Base-by-base conservation (phyloP, 2,797 vertebrate genomes). In the Thamnophis elegans region DNA sequence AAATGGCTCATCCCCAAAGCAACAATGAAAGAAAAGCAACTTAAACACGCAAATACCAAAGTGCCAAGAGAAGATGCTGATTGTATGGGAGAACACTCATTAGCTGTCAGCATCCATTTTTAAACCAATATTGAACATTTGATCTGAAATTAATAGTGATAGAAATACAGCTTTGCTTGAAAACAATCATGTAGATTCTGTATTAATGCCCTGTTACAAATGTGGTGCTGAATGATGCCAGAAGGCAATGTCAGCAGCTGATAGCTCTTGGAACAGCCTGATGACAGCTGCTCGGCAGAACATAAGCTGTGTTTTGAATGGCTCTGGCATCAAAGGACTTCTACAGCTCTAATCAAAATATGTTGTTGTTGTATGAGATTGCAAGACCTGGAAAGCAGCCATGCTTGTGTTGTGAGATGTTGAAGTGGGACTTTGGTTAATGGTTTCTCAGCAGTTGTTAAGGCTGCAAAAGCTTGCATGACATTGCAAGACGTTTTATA, bases 291-390 rank as follows among this genome's bases (percentile, higher is more conserved):
- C 94, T 96, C 91, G 32, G 85, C 91, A 94, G 51, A 94, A 94
- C 93, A 94, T 91, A 93, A 93, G 87, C 90, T 0, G 60, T 93
- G 94, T 92, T 92, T 90, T 47, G 91, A 94, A 91, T 5, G 0
- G 95, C 95, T 95, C 53, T 95, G 95, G 95, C 95, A 96, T 91
- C 94, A 93, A 94, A 95, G 94, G 68, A 47, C 90, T 94, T 89
- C 93, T 0, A 0, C 88, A 88, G 94, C 93, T 94, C 96, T 95
- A 93, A 95, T 96, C 96, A 95, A 94, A 96, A 95, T 20, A 73
- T 25, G 96, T 94, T 91, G n/a, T 93, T 96, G n/a, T 92, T 96
- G 90, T 65, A 93, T 26, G 12, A 95, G 94, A 96, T 94, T 91
- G 93, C 1, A 36, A 94, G 93, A 68, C 58, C 88, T 96, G 94